Evolutionary conservation across 2,113 vertebrate species (phyloP).

Genomic region (Haemorhous mexicanus): DNA sequence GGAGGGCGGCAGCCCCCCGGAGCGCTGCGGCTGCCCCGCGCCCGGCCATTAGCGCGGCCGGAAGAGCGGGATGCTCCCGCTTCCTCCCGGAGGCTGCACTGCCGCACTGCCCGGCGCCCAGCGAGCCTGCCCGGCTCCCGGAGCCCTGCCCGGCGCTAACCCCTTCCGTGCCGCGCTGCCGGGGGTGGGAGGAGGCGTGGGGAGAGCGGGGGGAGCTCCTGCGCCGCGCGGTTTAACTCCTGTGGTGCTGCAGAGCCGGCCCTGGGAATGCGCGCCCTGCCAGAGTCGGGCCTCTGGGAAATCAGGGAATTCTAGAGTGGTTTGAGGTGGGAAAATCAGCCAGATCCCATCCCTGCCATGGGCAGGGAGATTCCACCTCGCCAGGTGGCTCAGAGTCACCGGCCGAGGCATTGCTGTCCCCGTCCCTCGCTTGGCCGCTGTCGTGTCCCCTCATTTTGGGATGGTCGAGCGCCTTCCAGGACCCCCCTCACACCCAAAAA

Average conservation of each 20-base stretch:
- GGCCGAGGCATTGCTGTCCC: fast-evolving
- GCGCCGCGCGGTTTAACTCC: background rate
- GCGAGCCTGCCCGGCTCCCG: conserved; percentile 29
- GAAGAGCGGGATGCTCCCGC: background rate
- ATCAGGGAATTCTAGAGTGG: background rate
- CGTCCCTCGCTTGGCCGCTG: fast-evolving
- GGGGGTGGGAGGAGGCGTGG: background rate
- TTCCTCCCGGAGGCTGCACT: conserved; percentile 8
- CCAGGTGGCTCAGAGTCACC: background rate
- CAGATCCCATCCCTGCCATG: fast-evolving
- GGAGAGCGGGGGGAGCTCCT: background rate
- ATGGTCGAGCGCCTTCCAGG: background rate
- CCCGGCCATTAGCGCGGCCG: background rate
- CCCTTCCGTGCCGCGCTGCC: conserved; percentile 7
- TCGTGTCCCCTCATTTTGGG: fast-evolving
- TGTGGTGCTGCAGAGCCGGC: fast-evolving
- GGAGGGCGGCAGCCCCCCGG: background rate
- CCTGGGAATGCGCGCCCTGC: fast-evolving
- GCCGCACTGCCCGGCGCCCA: conserved; percentile 26
- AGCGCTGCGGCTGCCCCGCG: background rate
- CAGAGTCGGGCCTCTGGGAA: fast-evolving
- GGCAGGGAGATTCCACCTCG: fast-evolving
- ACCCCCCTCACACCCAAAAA: background rate
- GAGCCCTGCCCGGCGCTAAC: conserved; percentile 20
- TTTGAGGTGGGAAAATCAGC: background rate